Evolutionary conservation across 2,797 vertebrate species (phyloP), one percentile per base, ranked within the genome.

Genomic region (Rhyacichthys aspro): DNA sequence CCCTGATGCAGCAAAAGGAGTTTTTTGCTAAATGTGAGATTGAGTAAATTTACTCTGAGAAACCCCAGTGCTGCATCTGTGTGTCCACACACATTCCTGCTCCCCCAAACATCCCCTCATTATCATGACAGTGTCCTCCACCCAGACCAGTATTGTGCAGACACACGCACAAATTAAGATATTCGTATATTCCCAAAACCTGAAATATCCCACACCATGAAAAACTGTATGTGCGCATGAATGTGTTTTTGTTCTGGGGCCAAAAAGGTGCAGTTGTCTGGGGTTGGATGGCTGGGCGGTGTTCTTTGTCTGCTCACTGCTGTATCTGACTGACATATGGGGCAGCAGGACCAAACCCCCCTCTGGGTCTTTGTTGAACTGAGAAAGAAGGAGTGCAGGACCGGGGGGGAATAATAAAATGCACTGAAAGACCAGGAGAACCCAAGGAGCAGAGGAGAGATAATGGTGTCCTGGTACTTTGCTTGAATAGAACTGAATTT

Each of bases 291-390:
- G 59, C 43, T 28, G 65, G 64, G 44, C 72, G 43, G 8, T 49
- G 67, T 59, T 54, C 23, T 55, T 67, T 49, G 18, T 75, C 36
- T 19, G 17, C 44, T 76, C 32, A 73, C 45, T 66, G 57, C 72
- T 74, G 67, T 74, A 74, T 75, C 48, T 66, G 67, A 82, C 32
- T 63, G 75, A 69, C 57, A 77, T 57, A 81, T 60, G 58, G 56
- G 67, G 46, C 82, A 82, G 78, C 78, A 75, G 76, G 71, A 76
- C 59, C 63, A 42, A 76, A 63, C 45, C 63, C 67, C 75, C 79
- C 61, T 54, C 63, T 16, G 71, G 53, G 72, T 63, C 72, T 82
- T 86, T 84, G 75, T 76, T 64, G 39, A 68, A 50, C 56, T 60
- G 54, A 66, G 62, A 60, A 48, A 74, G 76, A 78, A 63, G 72